Evolutionary conservation across 2,888 invertebrate genomes (phyloP).

Genomic region (Troides helena): DNA sequence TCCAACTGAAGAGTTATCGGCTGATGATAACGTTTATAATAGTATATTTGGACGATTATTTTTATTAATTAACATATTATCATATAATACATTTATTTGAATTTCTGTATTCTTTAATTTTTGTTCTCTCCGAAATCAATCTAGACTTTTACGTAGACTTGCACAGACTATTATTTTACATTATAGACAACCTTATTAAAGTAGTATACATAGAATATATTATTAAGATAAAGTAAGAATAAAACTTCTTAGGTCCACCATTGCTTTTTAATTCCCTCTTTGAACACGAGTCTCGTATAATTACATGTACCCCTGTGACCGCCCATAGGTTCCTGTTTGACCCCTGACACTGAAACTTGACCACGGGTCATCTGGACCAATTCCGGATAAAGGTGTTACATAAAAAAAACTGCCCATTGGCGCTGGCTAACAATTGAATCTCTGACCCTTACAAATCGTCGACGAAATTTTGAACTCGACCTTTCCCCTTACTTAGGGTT

Average conservation of each 20-base stretch:
- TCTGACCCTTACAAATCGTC: conserved; percentile 60
- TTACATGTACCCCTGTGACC: conserved; percentile 45
- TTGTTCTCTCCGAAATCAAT: no score
- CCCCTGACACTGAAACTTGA: conserved; percentile 60
- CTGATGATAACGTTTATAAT: no score
- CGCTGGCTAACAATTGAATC: conserved; percentile 50
- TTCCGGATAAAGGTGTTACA: conserved; percentile 57
- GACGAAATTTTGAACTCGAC: conserved; percentile 48
- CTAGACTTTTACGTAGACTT: no score
- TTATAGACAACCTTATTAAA: no score
- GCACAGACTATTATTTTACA: no score
- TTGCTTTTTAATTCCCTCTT: conserved; percentile 1
- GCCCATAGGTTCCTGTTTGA: conserved; percentile 53
- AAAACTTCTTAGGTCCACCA: not conserved
- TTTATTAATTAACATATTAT: no score
- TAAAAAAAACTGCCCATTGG: conserved; percentile 66
- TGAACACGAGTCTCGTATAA: conserved; percentile 36
- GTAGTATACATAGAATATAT: not conserved
- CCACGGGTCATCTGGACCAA: conserved; percentile 73
- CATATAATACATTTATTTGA: no score
- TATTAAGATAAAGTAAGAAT: not conserved
- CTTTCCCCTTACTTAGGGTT: conserved; percentile 47
- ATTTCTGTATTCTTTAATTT: no score
- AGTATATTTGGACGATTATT: no score
- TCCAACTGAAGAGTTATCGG: no score